phyloP scores from a whole-genome alignment of 2,113 vertebrate genomes.

The Nansenia antarctica region DNA sequence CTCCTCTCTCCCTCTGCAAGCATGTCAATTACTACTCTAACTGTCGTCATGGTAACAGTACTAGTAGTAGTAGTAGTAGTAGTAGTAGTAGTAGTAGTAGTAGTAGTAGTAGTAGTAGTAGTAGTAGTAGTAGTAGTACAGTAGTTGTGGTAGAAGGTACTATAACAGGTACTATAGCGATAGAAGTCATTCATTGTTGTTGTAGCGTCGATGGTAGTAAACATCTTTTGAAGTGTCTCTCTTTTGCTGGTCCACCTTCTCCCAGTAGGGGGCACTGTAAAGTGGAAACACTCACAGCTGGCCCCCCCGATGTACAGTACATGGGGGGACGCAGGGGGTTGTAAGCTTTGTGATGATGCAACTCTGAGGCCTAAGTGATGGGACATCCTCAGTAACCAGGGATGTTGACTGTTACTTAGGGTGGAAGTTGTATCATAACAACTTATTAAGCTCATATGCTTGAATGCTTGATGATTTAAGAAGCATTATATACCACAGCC shows the following conservation, averaged over 20 bases:
- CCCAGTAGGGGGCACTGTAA: conserved; percentile 69
- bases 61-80: conserved; percentile 43
- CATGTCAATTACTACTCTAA: conserved; percentile 69
- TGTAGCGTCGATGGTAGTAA: conserved; percentile 58
- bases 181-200: conserved; percentile 35
- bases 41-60: conserved; percentile 70
- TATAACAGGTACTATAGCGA: conserved; percentile 39
- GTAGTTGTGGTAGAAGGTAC: conserved; percentile 22
- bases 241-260: conserved; percentile 68
- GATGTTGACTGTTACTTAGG: conserved; percentile 52
- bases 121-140: conserved; percentile 21
- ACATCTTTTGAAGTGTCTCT: conserved; percentile 66
- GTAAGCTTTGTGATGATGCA: conserved; percentile 67
- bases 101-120: conserved; percentile 25
- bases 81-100: conserved; percentile 20
- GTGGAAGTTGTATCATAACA: conserved; percentile 61
- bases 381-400: conserved; percentile 49
- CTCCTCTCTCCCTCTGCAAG: conserved; percentile 77
- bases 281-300: conserved; percentile 52
- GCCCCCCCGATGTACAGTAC: conserved; percentile 59
- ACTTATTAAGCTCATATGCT: conserved; percentile 50
- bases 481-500: conserved; percentile 24
- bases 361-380: conserved; percentile 50
- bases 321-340: conserved; percentile 58
- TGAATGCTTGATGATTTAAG: conserved; percentile 35